These are phyloP conservation scores for zebrafish (Danio rerio) DNA, from an alignment of 2,113 vertebrate species.

Conservation along the genomic window GRCz12tu NC_133190.1:21884001-21884500, in stretches of 20 bases:
- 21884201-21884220: conserved; percentile 51
- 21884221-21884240: conserved; percentile 15
- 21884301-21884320: conserved; percentile 20
- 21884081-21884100: conserved; percentile 25
- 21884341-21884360: background rate
- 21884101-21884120: conserved; percentile 26
- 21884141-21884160: conserved; percentile 59
- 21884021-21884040: background rate
- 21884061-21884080: conserved; percentile 31
- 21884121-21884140: background rate
- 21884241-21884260: conserved; percentile 26
- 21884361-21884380: background rate
- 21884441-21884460: background rate
- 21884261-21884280: conserved; percentile 17
- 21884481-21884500: no score
- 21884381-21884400: background rate
- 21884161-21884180: conserved; percentile 38
- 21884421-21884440: background rate
- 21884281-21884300: conserved; percentile 18
- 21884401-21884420: background rate
- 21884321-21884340: background rate
- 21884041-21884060: conserved; percentile 5
- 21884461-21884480: no score
- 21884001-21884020: conserved; percentile 27
- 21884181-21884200: conserved; percentile 45